Base-by-base conservation (phyloP, 2,888 invertebrate species). In the Sylvicola cinctus region DNA sequence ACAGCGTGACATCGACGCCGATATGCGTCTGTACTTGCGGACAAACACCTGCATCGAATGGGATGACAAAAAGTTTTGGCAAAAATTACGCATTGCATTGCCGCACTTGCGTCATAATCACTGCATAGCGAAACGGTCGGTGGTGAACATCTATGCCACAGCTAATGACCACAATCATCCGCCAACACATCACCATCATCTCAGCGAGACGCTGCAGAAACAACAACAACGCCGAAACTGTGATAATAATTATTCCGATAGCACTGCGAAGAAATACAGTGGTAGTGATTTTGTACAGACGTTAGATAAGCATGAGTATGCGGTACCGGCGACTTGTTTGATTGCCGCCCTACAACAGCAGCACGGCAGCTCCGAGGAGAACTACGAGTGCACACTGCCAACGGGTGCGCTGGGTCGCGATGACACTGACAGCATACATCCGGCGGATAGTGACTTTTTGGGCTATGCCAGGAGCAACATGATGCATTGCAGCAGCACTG, bases 41-140 rank as follows among this genome's bases (percentile, higher is more conserved):
- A 80, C 84, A 40, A 84, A 85, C 62, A 84, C 85, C 46, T 80
- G 85, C 55, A 75, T 95, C 51, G 81, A 84, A 56, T 87, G 84
- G 79, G 84, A 84, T 42, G 91, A 95, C 60, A 78, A 83, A 54
- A 75, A 85, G 52, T 95, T 95, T 65, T 95, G 95, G 95, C 87
- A 90, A 53, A 91, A 93, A 61, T 63, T 95, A 41, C 74, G 81
- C 51, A 84, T 84, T 51, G 81, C 87, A 36, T 74, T 91, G 72
- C 90, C 90, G 38, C 81, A 83, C 58, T 68, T 71, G 44, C 63
- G 70, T 53, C 65, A 68, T 20, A 42, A 39, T 31, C 40, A 41
- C 29, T 38, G 39, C 28, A 29, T 42, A 12, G 36, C 41, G 8
- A 40, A 44, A 33, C 40, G 40, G 29, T 71, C 74, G 40, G 68